Conservation (phyloP, 2,113 vertebrate genomes). For the Larimichthys crocea region DNA sequence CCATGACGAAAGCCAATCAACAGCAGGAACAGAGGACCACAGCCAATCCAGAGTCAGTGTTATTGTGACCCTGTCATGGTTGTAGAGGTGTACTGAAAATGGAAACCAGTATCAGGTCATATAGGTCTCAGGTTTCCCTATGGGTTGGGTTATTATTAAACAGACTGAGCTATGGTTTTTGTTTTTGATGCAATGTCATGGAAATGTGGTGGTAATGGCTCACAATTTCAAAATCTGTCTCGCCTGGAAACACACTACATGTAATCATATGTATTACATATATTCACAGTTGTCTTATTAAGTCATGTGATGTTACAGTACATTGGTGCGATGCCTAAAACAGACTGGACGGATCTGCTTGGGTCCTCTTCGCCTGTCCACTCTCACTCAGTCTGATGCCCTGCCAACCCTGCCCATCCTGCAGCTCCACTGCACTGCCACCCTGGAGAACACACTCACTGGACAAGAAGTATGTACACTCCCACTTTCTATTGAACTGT, state of each 20-base stretch:
- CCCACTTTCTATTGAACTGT: not conserved
- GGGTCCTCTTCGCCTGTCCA: slow-evolving; percentile 93
- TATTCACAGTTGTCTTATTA: no score
- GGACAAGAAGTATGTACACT: slow-evolving; percentile 79
- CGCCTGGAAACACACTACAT: no score
- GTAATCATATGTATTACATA: no score
- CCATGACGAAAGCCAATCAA: slow-evolving; percentile 87
- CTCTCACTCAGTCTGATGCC: slow-evolving; percentile 89
- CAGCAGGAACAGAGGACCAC: slow-evolving; percentile 90
- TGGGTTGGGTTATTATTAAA: no score
- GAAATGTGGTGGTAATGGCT: no score
- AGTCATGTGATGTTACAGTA: slow-evolving; percentile 49
- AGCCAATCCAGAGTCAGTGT: slow-evolving; percentile 91
- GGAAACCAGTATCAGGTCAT: not conserved
- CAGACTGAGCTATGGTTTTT: no score
- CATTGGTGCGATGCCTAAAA: slow-evolving; percentile 93
- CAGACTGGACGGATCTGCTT: slow-evolving; percentile 93
- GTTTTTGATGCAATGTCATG: no score
- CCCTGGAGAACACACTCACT: slow-evolving; percentile 91
- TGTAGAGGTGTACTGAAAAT: not conserved
- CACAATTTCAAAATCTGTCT: no score
- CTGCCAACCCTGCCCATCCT: slow-evolving; percentile 92
- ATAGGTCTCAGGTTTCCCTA: not conserved
- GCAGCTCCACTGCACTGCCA: slow-evolving; percentile 92
- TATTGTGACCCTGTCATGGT: not conserved